Evolutionary conservation across 2,797 vertebrate genomes (phyloP), one percentile per base, ranked within the genome.

Genomic region (Melopsittacus undulatus): DNA sequence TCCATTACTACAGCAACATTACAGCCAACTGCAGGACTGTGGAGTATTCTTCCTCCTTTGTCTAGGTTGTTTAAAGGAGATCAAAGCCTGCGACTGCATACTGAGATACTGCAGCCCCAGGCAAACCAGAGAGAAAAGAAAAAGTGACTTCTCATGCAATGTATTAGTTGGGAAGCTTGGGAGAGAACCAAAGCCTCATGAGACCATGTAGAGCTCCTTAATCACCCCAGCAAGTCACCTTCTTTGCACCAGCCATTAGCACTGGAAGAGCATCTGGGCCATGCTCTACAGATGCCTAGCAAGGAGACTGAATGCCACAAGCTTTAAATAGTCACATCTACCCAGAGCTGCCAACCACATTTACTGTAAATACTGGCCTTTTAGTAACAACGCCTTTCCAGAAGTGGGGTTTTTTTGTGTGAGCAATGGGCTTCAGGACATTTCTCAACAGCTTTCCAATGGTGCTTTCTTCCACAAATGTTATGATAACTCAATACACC

Each of bases 151-250:
- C 43, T 70, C 13, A 18, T 43, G 45, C 26, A 81, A 4, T 0
- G 0, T n/a, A n/a, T 34, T 43, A 19, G 23, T 9, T 42, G 61
- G 7, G 40, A 78, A 49, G 36, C 12, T 32, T 9, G 19, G 67
- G 75, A 67, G n/a, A 73, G 20, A 89, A 11, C 20, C 27, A 52
- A 61, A 45, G 48, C 19, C 51, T 42, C 1, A 0, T 34, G 46
- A 70, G 30, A 48, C 15, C 0, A 0, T 42, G 40, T 10, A 34
- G 13, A 46, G 11, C 62, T 78, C 32, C 56, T 36, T 2, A 12
- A 19, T 11, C 61, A 43, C 13, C 13, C 15, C 42, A 73, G 15
- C 20, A 61, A 40, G 34, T 7, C 62, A 76, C 19, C 22, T 48
- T 68, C 13, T 9, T 52, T n/a, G 24, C 18, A 21, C 10, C 40